These are phyloP conservation scores for Neostethus bicornis DNA, from an alignment of 2,797 vertebrate species.

Conservation along the genomic window DNA sequence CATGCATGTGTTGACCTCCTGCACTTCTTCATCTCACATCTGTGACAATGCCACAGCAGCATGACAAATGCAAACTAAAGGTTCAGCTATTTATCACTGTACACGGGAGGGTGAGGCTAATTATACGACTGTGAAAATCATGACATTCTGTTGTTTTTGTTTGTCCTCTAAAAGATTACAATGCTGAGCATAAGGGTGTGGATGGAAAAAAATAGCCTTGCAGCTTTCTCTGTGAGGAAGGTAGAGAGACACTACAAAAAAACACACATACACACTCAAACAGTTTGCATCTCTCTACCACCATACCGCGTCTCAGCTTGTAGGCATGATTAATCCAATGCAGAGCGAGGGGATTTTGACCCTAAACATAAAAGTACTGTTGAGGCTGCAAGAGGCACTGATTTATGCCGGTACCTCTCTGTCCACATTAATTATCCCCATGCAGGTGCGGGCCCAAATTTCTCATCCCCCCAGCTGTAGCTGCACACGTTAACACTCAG, in stretches of 20 bases:
- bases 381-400: conserved; percentile 83
- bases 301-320: conserved; percentile 56
- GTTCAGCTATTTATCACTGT: conserved; percentile 83
- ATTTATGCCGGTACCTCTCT: conserved; percentile 81
- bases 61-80: conserved; percentile 85
- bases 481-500: conserved; percentile 39
- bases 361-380: conserved; percentile 85
- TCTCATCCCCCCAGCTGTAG: conserved; percentile 71
- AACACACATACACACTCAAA: conserved; percentile 36
- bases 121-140: conserved; percentile 76
- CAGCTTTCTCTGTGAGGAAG: conserved; percentile 41
- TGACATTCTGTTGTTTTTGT: conserved; percentile 73
- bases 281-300: conserved; percentile 49
- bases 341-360: conserved; percentile 81
- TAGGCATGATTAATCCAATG: conserved; percentile 81
- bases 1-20: conserved; percentile 54
- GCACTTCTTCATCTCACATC: conserved; percentile 63
- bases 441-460: conserved; percentile 84
- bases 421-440: conserved; percentile 83
- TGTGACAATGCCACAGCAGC: conserved; percentile 73
- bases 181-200: conserved; percentile 48
- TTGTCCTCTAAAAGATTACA: conserved; percentile 74
- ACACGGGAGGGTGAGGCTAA: conserved; percentile 70
- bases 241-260: conserved; percentile 27
- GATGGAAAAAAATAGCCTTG: conserved; percentile 42